phyloP scores from a whole-genome alignment of 2,113 vertebrate species.

The Rhinopomastus cyanomelas region DNA sequence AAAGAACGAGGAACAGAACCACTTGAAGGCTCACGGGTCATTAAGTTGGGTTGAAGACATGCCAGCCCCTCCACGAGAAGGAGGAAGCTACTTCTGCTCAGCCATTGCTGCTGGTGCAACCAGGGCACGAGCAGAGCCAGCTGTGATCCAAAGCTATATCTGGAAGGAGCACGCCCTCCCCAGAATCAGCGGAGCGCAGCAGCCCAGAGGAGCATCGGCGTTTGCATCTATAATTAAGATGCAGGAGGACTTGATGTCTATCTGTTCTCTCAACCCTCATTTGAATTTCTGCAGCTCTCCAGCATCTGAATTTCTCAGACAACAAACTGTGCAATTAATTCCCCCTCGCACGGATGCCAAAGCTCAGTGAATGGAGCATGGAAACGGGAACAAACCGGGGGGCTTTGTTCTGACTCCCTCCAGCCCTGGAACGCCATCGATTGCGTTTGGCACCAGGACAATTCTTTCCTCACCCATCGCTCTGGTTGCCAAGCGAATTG shows the following conservation, averaged over 20 bases:
- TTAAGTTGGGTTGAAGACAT: background rate
- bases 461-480: constrained; percentile 79
- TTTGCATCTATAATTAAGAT: background rate
- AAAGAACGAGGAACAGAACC: background rate
- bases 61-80: background rate
- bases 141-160: background rate
- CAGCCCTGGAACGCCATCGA: background rate
- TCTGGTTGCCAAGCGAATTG: constrained; percentile 79
- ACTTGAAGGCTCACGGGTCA: background rate
- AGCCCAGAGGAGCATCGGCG: background rate
- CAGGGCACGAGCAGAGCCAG: background rate
- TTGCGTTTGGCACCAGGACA: constrained; percentile 1
- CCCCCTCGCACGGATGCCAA: background rate
- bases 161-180: background rate
- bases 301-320: background rate
- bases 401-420: constrained; percentile 25
- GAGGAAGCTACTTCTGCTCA: background rate
- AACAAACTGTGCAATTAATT: constrained; percentile 20
- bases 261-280: background rate
- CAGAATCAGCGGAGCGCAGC: background rate
- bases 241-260: background rate
- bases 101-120: background rate
- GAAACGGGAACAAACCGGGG: background rate
- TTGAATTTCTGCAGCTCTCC: constrained; percentile 1
- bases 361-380: background rate